Base-by-base conservation (phyloP, 2,888 invertebrate genomes). In the Leucozona laternaria region DNA sequence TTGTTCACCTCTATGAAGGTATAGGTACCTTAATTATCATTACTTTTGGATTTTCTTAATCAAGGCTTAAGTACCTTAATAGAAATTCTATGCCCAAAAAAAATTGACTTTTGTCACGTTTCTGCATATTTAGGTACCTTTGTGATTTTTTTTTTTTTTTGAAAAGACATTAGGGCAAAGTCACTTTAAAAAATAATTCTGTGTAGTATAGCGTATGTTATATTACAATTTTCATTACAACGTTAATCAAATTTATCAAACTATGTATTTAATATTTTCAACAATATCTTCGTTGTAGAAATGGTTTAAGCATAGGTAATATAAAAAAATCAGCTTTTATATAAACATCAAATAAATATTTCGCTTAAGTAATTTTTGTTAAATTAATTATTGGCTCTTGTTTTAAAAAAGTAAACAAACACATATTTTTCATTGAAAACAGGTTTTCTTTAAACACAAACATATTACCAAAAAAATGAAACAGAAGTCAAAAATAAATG, bases 91-190 rank as follows among this genome's bases (percentile, higher is more conserved):
- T 20, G 15, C 71, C 28, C 15, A 25, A 8, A 31, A 4, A 20
- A 43, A 72, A 58, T 72, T 58, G 71, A 57, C 58, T 72, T 17
- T 72, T 43, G 57, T 72, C 71, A 72, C 71, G 71, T 72, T 58
- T 13, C 28, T 45, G 10, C 7, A 22, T 37, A 45, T 8, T 8
- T 45, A n/a, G 7, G 2, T 2, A 60, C 58, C 13, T 37, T 11
- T 15, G 3, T n/a, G 58, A 37, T 60, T 60, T 37, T 37, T 20
- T 13, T n/a, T n/a, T n/a, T n/a, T n/a, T n/a, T n/a, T n/a, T n/a
- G n/a, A 8, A 60, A 13, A 15, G 37, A 57, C 34, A 57, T 57
- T 34, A 20, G 11, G 8, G 17, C 28, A n/a, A 20, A 57, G 22
- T 22, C 22, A 22, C 13, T 40, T 50, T 22, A 50, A 50, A 50